Conservation (phyloP, 2,888 invertebrate species). For the Colletes collaris region DNA sequence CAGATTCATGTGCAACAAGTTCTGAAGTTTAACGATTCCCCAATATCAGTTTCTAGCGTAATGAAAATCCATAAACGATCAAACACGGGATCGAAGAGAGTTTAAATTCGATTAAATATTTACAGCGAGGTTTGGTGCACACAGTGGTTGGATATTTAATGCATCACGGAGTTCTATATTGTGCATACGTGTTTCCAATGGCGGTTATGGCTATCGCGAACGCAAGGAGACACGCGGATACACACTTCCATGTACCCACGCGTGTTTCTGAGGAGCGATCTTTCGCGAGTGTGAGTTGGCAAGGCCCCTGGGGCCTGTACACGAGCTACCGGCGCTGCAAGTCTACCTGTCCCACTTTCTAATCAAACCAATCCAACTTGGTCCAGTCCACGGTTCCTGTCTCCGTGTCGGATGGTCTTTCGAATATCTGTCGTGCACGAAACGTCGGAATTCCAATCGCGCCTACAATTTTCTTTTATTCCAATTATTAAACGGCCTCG, state of each 20-base stretch:
- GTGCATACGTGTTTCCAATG: background rate
- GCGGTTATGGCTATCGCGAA: background rate
- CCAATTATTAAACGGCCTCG: too few species aligned
- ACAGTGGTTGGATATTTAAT: background rate
- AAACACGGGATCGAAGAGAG: too few species aligned
- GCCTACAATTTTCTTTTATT: background rate
- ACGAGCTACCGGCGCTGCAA: constrained; percentile 72
- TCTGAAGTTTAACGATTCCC: too few species aligned
- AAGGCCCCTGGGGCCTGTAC: constrained; percentile 70
- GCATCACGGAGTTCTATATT: constrained; percentile 11
- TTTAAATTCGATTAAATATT: too few species aligned
- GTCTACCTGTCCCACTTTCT: constrained; percentile 80
- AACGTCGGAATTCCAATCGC: background rate
- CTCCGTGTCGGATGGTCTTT: constrained; percentile 23
- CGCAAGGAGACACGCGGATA: constrained; percentile 2
- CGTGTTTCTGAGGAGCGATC: constrained; percentile 29
- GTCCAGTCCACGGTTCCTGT: constrained; percentile 42
- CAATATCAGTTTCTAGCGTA: too few species aligned
- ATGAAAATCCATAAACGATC: too few species aligned
- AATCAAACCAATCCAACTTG: constrained; percentile 75
- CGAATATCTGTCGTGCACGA: constrained; percentile 15
- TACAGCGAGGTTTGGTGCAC: too few species aligned
- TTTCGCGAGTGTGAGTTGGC: constrained; percentile 74
- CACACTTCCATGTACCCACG: constrained; percentile 28
- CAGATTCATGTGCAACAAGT: too few species aligned